Evolutionary conservation across 2,888 invertebrate genomes (phyloP).

Genomic region (Hirudinaria manillensis): DNA sequence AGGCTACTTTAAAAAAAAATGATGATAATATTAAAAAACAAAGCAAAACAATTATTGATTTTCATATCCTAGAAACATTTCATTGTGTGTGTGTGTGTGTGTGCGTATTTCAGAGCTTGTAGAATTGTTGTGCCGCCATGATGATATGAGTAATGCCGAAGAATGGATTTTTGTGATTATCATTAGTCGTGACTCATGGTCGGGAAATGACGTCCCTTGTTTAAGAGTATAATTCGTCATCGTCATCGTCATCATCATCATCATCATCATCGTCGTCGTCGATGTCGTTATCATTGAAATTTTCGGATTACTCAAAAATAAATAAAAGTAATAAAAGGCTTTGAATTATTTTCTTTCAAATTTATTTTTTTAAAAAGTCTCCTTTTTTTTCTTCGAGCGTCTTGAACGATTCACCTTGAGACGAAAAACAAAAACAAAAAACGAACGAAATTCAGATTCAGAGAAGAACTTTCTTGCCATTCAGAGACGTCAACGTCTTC

Average conservation of each 20-base stretch:
- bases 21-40: too few species aligned
- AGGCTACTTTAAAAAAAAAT: too few species aligned
- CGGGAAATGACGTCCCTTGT: not conserved
- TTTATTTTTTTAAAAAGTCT: too few species aligned
- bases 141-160: too few species aligned
- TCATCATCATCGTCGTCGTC: not conserved
- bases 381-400: too few species aligned
- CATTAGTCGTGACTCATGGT: not conserved
- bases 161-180: too few species aligned
- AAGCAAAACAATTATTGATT: too few species aligned
- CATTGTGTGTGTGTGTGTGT: not conserved
- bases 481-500: conserved; percentile 7
- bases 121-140: not conserved
- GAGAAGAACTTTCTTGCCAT: not conserved
- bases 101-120: not conserved
- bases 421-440: not conserved
- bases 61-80: too few species aligned
- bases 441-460: not conserved
- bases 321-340: too few species aligned
- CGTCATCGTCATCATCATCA: conserved; percentile 8
- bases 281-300: not conserved
- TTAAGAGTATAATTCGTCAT: not conserved
- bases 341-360: too few species aligned
- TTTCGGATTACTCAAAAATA: too few species aligned
- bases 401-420: too few species aligned